These are phyloP conservation scores for Standfussiana lucernea DNA, from an alignment of 2,888 invertebrate species.

Conservation along the genomic window DNA sequence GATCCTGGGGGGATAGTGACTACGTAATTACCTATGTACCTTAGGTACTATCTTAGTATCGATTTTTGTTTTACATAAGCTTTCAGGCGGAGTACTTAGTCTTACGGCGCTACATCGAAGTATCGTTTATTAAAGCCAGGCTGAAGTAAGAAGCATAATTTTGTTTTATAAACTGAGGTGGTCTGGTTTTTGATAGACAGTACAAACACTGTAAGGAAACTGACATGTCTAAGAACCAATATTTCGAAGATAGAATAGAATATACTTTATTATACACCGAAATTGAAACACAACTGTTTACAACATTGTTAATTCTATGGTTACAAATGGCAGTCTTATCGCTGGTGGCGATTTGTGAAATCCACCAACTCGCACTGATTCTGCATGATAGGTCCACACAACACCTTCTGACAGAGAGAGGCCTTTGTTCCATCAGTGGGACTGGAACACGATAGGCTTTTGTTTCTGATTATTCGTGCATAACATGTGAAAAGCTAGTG, in stretches of 20 bases:
- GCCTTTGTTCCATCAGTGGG: background rate
- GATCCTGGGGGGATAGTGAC: conserved; percentile 48
- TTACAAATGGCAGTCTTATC: no score
- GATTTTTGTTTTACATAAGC: conserved; percentile 49
- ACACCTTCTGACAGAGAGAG: no score
- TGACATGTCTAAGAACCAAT: background rate
- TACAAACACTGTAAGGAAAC: background rate
- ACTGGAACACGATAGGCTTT: background rate
- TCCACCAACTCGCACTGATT: background rate
- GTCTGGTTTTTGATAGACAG: background rate
- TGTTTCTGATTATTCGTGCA: background rate
- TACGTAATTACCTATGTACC: conserved; percentile 41
- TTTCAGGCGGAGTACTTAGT: conserved; percentile 29
- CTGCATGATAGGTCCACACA: background rate
- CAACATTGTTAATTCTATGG: no score
- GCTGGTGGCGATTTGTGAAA: no score
- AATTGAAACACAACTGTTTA: no score
- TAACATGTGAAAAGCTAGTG: background rate
- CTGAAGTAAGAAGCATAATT: background rate
- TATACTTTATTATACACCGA: no score
- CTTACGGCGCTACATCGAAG: background rate
- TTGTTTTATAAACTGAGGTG: background rate
- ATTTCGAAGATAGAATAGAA: no score
- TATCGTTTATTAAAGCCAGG: background rate
- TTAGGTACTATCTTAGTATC: conserved; percentile 32